Base-by-base conservation (phyloP, 2,888 invertebrate genomes). In the Scotopteryx bipunctaria region DNA sequence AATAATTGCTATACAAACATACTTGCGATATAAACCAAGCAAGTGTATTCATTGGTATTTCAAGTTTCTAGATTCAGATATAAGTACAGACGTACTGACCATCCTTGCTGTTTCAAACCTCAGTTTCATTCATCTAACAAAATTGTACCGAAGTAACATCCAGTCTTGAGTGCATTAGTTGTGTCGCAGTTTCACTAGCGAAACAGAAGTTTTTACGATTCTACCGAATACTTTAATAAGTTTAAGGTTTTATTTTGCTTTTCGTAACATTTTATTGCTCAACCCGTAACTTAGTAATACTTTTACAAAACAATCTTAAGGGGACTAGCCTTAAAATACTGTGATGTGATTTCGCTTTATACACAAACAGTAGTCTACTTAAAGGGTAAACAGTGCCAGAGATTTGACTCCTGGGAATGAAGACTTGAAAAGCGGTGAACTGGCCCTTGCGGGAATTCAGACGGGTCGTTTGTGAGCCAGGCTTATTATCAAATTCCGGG, bases 401-500 rank as follows among this genome's bases (percentile, higher is more conserved):
- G 19, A 6, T 6, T 6, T 2, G 27, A 11, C 32, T 32, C n/a
- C 9, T 9, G 19, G 9, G 19, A 21, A 16, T 14, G n/a, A n/a
- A 33, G 9, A 21, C 32, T 32, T 42, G 21, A 16, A 40, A 11
- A 40, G 17, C 31, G 14, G 31, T 33, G 8, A 41, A 33, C 13
- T 14, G 2, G 8, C 16, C 25, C 15, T 44, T 8, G 2, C 17
- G 43, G 17, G 25, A n/a, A 8, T 25, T 35, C 8, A 25, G 27
- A 11, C 32, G 43, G 16, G 25, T 11, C 14, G 43, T 43, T 40
- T 25, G 37, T 11, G 5, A 40, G 25, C 42, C 36, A 42, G 52
- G 31, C 42, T 41, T 42, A 52, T 25, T 52, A 37, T 25, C 29
- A 37, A 52, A 52, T 49, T 40, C 42, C 33, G 38, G 43, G 37